These are phyloP conservation scores for Cisticola juncidis DNA, from an alignment of 2,113 vertebrate genomes.

Conservation along the genomic window DNA sequence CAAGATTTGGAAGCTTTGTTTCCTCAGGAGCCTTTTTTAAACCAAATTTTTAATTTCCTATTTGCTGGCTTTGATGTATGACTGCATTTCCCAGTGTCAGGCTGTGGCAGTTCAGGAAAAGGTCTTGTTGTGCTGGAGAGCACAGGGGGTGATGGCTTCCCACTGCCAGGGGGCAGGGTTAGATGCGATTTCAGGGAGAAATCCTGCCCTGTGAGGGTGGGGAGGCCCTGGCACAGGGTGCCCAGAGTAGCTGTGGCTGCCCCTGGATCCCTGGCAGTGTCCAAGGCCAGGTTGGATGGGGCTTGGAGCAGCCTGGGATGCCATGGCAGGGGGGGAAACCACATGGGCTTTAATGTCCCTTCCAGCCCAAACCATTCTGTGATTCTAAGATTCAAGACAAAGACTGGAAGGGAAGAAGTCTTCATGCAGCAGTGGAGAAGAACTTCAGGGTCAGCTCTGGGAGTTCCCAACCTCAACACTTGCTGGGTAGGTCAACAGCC, in stretches of 20 bases:
- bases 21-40: background rate
- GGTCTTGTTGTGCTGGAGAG: background rate
- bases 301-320: fast-evolving
- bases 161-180: background rate
- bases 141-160: background rate
- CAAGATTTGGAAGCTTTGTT: background rate
- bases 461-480: background rate
- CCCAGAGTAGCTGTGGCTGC: background rate
- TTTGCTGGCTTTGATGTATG: background rate
- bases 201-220: fast-evolving
- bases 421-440: background rate
- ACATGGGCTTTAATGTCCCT: fast-evolving
- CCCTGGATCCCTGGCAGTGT: background rate
- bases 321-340: fast-evolving
- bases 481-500: background rate
- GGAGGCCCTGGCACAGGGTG: background rate
- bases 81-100: background rate
- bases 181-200: background rate
- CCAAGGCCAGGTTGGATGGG: fast-evolving
- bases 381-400: background rate
- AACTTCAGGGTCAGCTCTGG: background rate
- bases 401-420: background rate
- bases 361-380: background rate
- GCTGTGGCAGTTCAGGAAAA: background rate
- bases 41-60: background rate